These are phyloP conservation scores for Mythimna lalbum DNA, from an alignment of 2,888 invertebrate species.

Conservation along the genomic window DNA sequence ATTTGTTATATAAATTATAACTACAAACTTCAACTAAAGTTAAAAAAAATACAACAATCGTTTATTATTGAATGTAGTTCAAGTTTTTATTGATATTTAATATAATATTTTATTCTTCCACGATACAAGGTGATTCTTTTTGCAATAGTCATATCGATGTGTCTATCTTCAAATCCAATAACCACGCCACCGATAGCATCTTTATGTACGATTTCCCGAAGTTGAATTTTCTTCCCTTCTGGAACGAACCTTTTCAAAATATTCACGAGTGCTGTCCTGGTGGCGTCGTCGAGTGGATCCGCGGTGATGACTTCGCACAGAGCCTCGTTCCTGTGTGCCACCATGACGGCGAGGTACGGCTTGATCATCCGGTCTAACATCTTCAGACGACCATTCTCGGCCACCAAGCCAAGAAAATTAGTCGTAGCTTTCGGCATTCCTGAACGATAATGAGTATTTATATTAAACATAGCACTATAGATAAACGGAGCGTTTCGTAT, in stretches of 20 bases:
- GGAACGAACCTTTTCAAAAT: constrained; percentile 78
- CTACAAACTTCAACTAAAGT: not conserved
- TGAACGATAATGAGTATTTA: constrained; percentile 46
- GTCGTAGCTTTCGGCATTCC: constrained; percentile 77
- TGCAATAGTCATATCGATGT: constrained; percentile 82
- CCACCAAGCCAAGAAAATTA: constrained; percentile 80
- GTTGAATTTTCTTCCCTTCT: constrained; percentile 76
- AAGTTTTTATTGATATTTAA: constrained; percentile 62
- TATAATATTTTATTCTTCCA: constrained; percentile 75
- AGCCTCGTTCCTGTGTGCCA: constrained; percentile 83
- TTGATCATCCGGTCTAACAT: constrained; percentile 77
- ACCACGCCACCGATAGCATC: constrained; percentile 83
- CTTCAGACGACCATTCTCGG: constrained; percentile 83
- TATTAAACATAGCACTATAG: not conserved
- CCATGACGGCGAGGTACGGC: constrained; percentile 80
- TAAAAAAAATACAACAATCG: not conserved
- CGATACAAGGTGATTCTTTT: constrained; percentile 81
- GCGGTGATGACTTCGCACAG: constrained; percentile 85
- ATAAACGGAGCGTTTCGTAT: not conserved
- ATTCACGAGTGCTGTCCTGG: constrained; percentile 71
- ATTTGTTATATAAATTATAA: not conserved
- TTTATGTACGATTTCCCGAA: constrained; percentile 80
- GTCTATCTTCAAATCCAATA: constrained; percentile 83
- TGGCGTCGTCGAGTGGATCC: constrained; percentile 74
- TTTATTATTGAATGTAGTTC: not conserved